phyloP scores from a whole-genome alignment of 1,140 invertebrate genomes.

The Meteorus sp. region DNA sequence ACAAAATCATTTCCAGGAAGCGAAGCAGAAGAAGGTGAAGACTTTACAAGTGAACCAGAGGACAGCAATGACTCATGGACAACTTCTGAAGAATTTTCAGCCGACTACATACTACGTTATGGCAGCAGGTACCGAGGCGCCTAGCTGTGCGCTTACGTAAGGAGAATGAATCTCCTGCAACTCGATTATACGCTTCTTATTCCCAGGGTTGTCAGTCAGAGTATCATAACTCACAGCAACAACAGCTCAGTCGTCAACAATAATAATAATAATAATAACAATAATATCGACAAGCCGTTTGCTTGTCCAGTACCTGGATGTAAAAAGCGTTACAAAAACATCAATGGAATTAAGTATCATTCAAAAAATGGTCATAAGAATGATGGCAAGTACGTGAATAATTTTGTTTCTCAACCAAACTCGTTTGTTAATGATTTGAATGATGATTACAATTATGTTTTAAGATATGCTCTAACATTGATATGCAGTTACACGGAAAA shows the following conservation, averaged over 20 bases:
- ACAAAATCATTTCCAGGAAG: constrained; percentile 59
- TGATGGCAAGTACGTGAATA: constrained; percentile 70
- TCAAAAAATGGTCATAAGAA: constrained; percentile 83
- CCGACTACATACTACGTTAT: constrained; percentile 75
- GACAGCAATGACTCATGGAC: constrained; percentile 83
- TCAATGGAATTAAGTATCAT: constrained; percentile 88
- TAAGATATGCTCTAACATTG: not conserved
- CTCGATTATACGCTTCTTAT: constrained; percentile 28
- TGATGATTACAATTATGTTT: too few species aligned
- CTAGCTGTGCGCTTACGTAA: constrained; percentile 14
- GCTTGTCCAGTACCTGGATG: constrained; percentile 82
- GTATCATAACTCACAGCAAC: constrained; percentile 28
- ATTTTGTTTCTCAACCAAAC: not conserved
- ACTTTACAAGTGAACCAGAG: constrained; percentile 66
- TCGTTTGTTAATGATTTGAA: not conserved
- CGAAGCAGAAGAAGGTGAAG: constrained; percentile 69
- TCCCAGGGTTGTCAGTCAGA: constrained; percentile 31
- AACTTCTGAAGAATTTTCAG: constrained; percentile 74
- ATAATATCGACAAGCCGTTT: constrained; percentile 70
- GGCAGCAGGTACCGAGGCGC: constrained; percentile 65
- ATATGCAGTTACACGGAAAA: constrained; percentile 1
- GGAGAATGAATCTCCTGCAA: constrained; percentile 17
- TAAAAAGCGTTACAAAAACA: constrained; percentile 83
- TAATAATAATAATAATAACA: constrained; percentile 29
- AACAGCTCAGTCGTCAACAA: constrained; percentile 31